These are phyloP conservation scores for Metaphire vulgaris DNA, from an alignment of 1,140 invertebrate species.

Conservation along the genomic window DNA sequence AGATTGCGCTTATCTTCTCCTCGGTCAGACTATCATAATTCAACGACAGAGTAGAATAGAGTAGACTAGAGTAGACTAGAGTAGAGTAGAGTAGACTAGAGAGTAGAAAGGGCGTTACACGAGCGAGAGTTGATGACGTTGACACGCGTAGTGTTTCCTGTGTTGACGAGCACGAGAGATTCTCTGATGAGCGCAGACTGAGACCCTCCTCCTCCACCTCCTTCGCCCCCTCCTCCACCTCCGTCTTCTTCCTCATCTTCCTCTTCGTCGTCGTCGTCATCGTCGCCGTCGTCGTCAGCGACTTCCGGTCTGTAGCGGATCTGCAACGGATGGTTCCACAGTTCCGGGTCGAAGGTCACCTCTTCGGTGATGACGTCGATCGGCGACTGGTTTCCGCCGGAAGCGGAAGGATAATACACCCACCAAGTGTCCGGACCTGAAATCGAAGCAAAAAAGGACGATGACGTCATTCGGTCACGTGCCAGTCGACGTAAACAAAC, in stretches of 20 bases:
- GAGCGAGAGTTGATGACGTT: conserved; percentile 6
- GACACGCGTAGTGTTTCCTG: conserved; percentile 6
- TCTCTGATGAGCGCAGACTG: background rate
- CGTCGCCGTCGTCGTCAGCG: background rate
- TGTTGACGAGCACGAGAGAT: background rate
- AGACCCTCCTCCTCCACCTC: background rate
- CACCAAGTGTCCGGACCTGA: conserved; percentile 21
- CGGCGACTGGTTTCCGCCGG: conserved; percentile 11
- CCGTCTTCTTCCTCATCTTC: background rate
- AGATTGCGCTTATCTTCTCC: too few species aligned
- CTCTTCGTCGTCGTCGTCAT: background rate
- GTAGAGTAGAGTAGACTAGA: background rate
- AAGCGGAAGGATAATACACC: conserved; percentile 18
- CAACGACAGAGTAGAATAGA: background rate
- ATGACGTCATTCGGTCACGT: too few species aligned
- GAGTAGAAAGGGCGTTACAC: background rate
- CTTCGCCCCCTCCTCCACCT: background rate
- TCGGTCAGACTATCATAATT: too few species aligned
- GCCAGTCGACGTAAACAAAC: too few species aligned
- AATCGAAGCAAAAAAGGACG: too few species aligned
- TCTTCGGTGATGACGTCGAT: conserved; percentile 19
- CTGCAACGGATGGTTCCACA: conserved; percentile 8
- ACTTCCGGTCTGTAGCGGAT: conserved; percentile 13
- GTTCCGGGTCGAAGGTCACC: conserved; percentile 10
- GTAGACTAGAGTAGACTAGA: background rate